These are phyloP conservation scores for Stomatorhinus walkeri DNA, from an alignment of 2,797 vertebrate genomes.

Conservation along the genomic window DNA sequence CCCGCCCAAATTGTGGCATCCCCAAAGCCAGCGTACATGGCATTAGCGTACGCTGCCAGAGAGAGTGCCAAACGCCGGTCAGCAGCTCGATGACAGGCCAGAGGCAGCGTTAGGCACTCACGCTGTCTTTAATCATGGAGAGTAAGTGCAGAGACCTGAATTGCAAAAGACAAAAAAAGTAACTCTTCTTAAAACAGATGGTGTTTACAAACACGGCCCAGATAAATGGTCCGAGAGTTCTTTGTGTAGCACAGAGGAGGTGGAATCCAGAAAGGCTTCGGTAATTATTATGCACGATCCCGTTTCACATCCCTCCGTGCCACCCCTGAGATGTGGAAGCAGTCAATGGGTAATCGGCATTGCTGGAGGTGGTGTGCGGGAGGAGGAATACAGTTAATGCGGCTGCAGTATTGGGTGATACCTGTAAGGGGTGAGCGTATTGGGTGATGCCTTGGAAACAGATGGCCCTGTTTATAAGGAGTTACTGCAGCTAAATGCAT, in stretches of 20 bases:
- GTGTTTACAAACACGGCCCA: slow-evolving; percentile 39
- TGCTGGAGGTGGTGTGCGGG: neutral
- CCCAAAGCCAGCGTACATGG: neutral
- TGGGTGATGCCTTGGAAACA: neutral
- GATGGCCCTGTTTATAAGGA: neutral
- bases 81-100: neutral
- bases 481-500: neutral
- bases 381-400: neutral
- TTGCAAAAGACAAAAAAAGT: slow-evolving; percentile 20
- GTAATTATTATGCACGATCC: neutral
- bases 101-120: neutral
- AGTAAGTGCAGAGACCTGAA: neutral
- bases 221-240: slow-evolving; percentile 34
- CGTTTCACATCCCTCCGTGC: neutral
- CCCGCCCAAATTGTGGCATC: neutral
- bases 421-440: neutral
- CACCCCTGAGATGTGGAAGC: neutral
- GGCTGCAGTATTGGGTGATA: neutral
- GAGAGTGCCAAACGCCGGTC: neutral
- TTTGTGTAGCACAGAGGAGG: neutral
- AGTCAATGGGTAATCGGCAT: neutral
- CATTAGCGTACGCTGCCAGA: neutral
- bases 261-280: neutral
- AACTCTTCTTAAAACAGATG: slow-evolving; percentile 33
- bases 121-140: neutral